Conservation (phyloP, 2,888 invertebrate genomes). For the Hydropsyche betteni region DNA sequence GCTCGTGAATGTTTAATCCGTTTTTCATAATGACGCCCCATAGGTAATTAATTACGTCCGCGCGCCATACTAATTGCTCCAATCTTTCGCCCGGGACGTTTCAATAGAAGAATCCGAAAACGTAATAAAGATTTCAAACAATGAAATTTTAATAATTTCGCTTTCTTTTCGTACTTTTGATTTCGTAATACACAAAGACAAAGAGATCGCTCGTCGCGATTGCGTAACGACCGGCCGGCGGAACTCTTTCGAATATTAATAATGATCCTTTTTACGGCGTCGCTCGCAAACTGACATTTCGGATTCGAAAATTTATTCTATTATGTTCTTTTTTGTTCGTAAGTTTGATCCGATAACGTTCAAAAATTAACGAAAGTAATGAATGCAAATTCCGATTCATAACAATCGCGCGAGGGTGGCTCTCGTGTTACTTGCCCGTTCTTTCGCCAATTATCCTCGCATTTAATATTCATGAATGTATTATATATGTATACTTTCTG, state of each 20-base stretch:
- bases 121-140: slow-evolving; percentile 24
- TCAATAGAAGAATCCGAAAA: not conserved
- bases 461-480: no score
- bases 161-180: slow-evolving; percentile 25
- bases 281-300: slow-evolving; percentile 12
- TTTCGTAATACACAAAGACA: not conserved
- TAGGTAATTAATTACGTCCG: slow-evolving; percentile 6
- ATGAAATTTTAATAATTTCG: slow-evolving; percentile 24
- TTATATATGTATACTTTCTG: no score
- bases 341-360: slow-evolving; percentile 11
- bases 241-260: slow-evolving; percentile 29
- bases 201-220: not conserved
- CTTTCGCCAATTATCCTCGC: no score
- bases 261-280: slow-evolving; percentile 2
- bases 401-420: not conserved
- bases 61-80: slow-evolving; percentile 7
- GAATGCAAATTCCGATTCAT: slow-evolving; percentile 2
- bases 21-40: no score
- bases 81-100: not conserved
- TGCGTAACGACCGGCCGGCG: slow-evolving; percentile 1
- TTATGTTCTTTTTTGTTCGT: slow-evolving; percentile 17
- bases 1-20: no score
- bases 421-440: no score
- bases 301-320: slow-evolving; percentile 13
- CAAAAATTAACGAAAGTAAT: slow-evolving; percentile 21